Evolutionary conservation across 2,888 invertebrate genomes (phyloP).

Genomic region (Philopedon plagiatum): DNA sequence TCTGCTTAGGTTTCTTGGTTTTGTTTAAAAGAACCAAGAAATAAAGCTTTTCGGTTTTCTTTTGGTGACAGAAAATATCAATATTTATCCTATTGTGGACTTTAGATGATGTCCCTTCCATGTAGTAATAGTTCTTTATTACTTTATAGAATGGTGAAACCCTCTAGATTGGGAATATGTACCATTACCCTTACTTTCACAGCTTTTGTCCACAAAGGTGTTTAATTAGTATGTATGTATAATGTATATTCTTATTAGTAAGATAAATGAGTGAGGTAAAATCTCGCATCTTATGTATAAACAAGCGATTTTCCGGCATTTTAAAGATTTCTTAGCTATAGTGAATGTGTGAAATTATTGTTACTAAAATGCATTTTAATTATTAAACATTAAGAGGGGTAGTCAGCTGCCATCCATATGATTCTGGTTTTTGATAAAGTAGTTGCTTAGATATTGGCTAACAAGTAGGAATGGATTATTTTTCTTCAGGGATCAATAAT

Average conservation of each 20-base stretch:
- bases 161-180: no score
- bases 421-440: no score
- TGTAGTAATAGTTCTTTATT: background rate
- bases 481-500: no score
- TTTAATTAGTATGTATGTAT: background rate
- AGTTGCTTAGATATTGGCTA: no score
- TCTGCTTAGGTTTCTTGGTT: background rate
- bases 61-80: background rate
- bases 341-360: no score
- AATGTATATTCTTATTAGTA: background rate
- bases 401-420: no score
- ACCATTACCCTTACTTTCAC: no score
- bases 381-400: background rate
- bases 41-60: background rate
- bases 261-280: background rate
- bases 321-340: no score
- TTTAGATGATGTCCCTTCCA: background rate
- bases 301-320: background rate
- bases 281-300: background rate
- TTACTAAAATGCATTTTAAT: background rate
- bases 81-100: background rate
- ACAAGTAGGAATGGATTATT: no score
- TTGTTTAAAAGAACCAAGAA: background rate
- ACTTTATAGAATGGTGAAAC: no score
- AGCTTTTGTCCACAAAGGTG: background rate